These are phyloP conservation scores for Dendrolimus punctatus DNA, from an alignment of 1,140 invertebrate species.

Conservation along the genomic window DNA sequence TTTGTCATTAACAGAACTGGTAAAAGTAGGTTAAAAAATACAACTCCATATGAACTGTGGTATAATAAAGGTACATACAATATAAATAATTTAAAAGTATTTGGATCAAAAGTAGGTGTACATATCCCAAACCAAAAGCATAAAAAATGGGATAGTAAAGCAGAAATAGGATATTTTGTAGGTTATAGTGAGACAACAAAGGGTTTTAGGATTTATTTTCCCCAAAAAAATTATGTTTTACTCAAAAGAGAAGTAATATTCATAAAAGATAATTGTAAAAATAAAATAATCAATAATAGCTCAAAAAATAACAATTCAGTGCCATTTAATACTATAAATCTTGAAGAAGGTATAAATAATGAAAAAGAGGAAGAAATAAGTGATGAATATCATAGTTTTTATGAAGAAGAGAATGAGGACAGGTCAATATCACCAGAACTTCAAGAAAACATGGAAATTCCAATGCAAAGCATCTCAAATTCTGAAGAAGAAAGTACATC, in stretches of 20 bases:
- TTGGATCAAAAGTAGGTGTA: neutral
- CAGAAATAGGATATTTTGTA: conserved; percentile 1
- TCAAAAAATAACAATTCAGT: neutral
- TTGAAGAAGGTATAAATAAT: too few relatives aligned
- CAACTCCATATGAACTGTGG: conserved; percentile 1
- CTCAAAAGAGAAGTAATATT: neutral
- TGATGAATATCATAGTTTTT: too few relatives aligned
- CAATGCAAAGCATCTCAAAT: too few relatives aligned
- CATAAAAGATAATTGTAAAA: neutral
- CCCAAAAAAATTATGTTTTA: neutral
- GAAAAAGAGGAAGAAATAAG: too few relatives aligned
- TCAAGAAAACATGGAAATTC: too few relatives aligned
- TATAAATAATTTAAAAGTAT: neutral
- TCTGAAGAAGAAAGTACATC: too few relatives aligned
- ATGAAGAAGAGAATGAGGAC: too few relatives aligned
- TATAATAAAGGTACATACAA: too few relatives aligned
- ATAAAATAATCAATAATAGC: neutral
- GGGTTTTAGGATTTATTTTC: conserved; percentile 1
- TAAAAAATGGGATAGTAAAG: conserved; percentile 1
- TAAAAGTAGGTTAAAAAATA: neutral
- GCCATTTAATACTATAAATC: too few relatives aligned
- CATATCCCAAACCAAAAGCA: neutral
- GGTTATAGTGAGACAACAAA: conserved; percentile 2
- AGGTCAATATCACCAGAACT: too few relatives aligned
- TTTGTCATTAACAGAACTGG: conserved; percentile 1